Conservation (phyloP, 2,113 vertebrate genomes). For the Phaetusa simplex region DNA sequence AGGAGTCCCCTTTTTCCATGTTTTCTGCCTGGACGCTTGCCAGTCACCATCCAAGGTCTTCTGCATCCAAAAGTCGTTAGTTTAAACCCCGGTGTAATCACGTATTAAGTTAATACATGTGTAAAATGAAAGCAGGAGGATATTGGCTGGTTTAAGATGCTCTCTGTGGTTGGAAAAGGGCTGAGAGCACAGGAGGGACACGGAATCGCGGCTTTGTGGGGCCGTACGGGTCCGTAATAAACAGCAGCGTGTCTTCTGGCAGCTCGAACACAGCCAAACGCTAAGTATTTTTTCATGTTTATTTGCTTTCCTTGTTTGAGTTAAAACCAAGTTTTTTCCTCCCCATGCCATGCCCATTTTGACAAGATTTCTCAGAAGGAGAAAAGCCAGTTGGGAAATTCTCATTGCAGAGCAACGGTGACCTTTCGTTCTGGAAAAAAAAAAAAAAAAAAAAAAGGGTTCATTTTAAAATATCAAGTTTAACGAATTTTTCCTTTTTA, state of each 20-base stretch:
- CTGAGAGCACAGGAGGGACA: background rate
- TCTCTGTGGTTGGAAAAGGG: background rate
- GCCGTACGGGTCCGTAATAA: background rate
- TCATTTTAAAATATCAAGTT: background rate
- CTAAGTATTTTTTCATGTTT: background rate
- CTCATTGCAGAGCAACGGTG: background rate
- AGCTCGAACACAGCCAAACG: background rate
- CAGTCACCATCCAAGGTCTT: constrained; percentile 18
- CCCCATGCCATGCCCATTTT: accelerated
- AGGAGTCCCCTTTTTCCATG: background rate
- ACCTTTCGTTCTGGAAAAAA: background rate
- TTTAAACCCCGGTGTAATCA: constrained; percentile 10
- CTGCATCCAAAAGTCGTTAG: constrained; percentile 9
- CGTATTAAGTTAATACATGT: background rate
- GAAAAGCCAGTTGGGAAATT: background rate
- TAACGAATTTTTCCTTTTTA: background rate
- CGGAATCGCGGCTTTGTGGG: accelerated
- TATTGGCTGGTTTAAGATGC: constrained; percentile 11
- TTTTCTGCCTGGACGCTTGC: background rate
- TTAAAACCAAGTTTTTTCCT: background rate
- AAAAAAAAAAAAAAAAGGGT: background rate
- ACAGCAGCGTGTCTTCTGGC: background rate
- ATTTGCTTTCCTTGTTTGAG: background rate
- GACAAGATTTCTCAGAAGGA: background rate
- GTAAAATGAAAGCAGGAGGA: constrained; percentile 20